Percentiles rank a stretch among this genome's conserved stretches.
These are phyloP conservation scores for Colletes latitarsis DNA, from an alignment of 1,140 invertebrate species.

Conservation along the genomic window DNA sequence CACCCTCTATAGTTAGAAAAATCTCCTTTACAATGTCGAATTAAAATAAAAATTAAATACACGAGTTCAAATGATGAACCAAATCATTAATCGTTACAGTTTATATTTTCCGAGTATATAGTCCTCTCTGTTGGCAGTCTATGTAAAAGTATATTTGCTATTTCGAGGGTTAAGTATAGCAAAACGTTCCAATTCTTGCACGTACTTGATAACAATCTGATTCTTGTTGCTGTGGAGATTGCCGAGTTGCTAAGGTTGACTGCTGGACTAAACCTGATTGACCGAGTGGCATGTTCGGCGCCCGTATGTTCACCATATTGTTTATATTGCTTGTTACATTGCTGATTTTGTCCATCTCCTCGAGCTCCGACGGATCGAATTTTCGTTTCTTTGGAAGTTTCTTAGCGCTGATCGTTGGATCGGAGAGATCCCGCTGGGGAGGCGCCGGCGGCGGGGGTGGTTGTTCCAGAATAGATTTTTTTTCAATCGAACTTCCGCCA, in stretches of 20 bases:
- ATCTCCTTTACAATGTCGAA: no score
- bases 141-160: no score
- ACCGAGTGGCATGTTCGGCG: conserved; percentile 55
- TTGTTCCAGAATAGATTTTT: conserved; percentile 74
- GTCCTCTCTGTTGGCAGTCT: no score
- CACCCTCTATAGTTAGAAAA: no score
- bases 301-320: conserved; percentile 68
- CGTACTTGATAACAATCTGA: conserved; percentile 73
- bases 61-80: no score
- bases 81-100: no score
- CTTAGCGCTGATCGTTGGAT: conserved; percentile 77
- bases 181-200: not conserved
- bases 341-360: conserved; percentile 82
- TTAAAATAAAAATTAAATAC: no score
- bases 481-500: conserved; percentile 70
- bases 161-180: no score
- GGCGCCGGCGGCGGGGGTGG: conserved; percentile 74
- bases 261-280: conserved; percentile 68
- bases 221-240: conserved; percentile 69
- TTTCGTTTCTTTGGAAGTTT: conserved; percentile 95
- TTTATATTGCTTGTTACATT: conserved; percentile 71
- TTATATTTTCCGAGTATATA: no score
- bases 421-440: conserved; percentile 75
- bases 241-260: conserved; percentile 59
- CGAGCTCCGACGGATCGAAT: conserved; percentile 91